Evolutionary conservation across 2,113 vertebrate species (phyloP), one percentile per base, ranked within the genome.

Genomic region (Anolis carolinensis): DNA sequence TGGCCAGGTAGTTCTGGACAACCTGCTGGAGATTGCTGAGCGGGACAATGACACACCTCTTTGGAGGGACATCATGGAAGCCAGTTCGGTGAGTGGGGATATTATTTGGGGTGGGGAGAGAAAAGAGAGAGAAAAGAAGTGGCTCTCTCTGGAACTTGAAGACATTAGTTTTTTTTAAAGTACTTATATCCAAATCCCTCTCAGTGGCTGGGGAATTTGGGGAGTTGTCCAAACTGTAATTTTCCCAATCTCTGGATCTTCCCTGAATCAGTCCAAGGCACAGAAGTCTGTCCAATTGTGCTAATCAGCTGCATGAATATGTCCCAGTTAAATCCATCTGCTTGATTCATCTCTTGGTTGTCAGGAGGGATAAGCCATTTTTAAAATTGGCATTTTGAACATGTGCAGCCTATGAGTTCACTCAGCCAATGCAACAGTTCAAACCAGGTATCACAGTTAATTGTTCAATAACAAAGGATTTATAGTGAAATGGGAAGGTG

Each of bases 11-110:
- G 97, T 99, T 92, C 96, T 98, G 94, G 98, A 99, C 92, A 98
- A 98, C 96, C 96, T 99, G 92, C 96, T 99, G 95, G 98, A 99
- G 95, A 97, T 97, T 95, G 98, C 98, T 0, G 98, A 99, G 95
- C 96, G 97, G 92, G 97, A 96, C 71, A 97, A 96, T 0, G 98
- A 98, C 85, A 97, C 97, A 25, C 98, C 98, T 0, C 96, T 99
- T 32, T 99, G 98, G 98, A 97, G 98, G 94, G 97, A 98, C 96
- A 98, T 99, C 71, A 92, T 98, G 90, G 98, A 98, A 93, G 98
- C 97, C 1, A 97, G 96, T 10, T 97, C 97, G 94, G 98, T 99
- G 94, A 97, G 97, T 93, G 77, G 55, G 52, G 30, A n/a, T 50
- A 39, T 30, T 5, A 25, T 63, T 8, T 48, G 16, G 59, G 34